These are phyloP conservation scores for Gymnothorax javanicus DNA, from an alignment of 2,797 vertebrate genomes.

Conservation along the genomic window DNA sequence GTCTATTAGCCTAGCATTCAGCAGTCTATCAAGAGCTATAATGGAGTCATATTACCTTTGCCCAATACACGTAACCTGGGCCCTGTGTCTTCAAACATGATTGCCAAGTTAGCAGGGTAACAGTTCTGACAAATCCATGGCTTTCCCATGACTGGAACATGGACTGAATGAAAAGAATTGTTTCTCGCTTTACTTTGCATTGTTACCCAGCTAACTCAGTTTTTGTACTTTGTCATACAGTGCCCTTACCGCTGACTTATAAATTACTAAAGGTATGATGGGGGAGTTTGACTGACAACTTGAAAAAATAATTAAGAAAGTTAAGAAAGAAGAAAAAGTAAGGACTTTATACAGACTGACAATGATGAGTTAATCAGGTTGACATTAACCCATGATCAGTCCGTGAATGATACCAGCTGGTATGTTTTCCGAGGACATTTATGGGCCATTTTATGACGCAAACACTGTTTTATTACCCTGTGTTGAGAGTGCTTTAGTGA, in stretches of 20 bases:
- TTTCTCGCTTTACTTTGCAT: too few species aligned
- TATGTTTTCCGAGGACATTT: conserved; percentile 22
- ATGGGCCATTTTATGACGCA: neutral
- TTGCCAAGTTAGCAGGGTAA: too few species aligned
- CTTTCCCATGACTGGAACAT: too few species aligned
- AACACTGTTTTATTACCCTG: conserved; percentile 15
- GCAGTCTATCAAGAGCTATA: neutral
- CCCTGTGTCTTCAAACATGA: too few species aligned
- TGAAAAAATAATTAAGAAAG: neutral
- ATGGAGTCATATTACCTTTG: neutral
- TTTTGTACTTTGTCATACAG: too few species aligned
- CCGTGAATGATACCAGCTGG: neutral
- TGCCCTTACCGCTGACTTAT: too few species aligned
- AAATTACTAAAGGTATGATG: neutral
- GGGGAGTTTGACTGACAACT: too few species aligned
- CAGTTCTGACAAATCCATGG: too few species aligned
- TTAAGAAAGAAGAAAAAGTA: neutral
- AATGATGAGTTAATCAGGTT: conserved; percentile 7
- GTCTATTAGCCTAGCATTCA: neutral
- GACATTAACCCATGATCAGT: neutral
- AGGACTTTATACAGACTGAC: neutral
- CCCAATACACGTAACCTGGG: neutral
- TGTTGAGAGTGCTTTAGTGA: neutral
- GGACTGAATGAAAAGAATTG: too few species aligned
- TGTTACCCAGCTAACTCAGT: too few species aligned